phyloP scores from a whole-genome alignment of 2,888 invertebrate genomes.

The Megastigmus dorsalis region DNA sequence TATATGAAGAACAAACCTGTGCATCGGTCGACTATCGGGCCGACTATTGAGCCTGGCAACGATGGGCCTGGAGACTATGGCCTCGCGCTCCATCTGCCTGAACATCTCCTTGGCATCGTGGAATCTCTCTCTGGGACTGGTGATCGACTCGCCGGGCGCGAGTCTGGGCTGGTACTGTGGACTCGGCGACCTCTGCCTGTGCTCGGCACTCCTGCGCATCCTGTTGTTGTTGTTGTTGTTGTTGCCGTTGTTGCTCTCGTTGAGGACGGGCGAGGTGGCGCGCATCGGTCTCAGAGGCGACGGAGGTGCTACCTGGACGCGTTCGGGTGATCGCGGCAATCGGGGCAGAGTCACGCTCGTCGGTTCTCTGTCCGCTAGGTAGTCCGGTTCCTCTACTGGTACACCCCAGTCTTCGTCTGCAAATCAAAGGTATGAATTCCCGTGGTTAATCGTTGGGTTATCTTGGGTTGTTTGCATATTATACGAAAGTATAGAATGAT shows the following conservation, averaged over 20 bases:
- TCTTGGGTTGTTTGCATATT: too few species aligned
- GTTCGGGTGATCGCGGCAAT: constrained; percentile 69
- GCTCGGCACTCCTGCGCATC: constrained; percentile 76
- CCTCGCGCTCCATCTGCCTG: constrained; percentile 84
- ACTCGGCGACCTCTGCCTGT: constrained; percentile 73
- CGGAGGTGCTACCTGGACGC: constrained; percentile 56
- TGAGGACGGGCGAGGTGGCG: constrained; percentile 64
- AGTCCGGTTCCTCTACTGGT: constrained; percentile 68
- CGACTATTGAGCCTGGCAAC: constrained; percentile 63
- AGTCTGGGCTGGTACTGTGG: constrained; percentile 74
- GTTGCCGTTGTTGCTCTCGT: constrained; percentile 46
- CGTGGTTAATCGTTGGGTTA: too few species aligned
- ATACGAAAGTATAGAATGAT: too few species aligned
- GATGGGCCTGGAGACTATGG: constrained; percentile 60
- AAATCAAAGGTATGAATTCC: too few species aligned
- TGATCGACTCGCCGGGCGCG: constrained; percentile 71
- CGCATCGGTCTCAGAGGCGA: constrained; percentile 66
- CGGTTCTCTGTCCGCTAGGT: constrained; percentile 56
- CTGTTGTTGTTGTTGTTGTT: constrained; percentile 56
- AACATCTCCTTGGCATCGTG: constrained; percentile 92
- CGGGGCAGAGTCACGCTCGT: constrained; percentile 67
- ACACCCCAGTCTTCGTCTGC: constrained; percentile 84
- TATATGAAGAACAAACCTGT: constrained; percentile 40
- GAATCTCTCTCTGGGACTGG: constrained; percentile 84
- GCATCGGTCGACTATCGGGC: constrained; percentile 21